These are phyloP conservation scores for Automeris io DNA, from an alignment of 2,888 invertebrate genomes.

Conservation along the genomic window DNA sequence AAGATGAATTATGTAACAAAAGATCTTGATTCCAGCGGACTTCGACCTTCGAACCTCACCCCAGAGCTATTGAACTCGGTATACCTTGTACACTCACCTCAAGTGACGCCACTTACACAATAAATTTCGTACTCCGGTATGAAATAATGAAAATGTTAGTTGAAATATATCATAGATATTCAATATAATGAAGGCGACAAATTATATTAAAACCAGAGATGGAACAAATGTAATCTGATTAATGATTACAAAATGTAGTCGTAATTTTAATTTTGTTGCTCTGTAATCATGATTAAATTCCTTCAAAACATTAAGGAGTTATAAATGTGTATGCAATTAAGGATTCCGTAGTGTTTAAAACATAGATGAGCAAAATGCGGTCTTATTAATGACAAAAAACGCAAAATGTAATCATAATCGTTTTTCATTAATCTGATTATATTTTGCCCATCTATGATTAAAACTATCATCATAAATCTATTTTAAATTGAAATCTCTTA, in stretches of 20 bases:
- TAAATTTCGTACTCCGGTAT: slow-evolving; percentile 28
- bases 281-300: neutral
- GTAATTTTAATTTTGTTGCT: neutral
- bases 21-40: slow-evolving; percentile 32
- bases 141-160: slow-evolving; percentile 13
- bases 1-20: slow-evolving; percentile 33
- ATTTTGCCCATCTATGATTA: too few species aligned
- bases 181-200: neutral
- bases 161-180: neutral
- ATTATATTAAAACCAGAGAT: neutral
- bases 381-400: too few species aligned
- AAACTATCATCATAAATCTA: too few species aligned
- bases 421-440: too few species aligned
- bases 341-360: too few species aligned
- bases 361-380: too few species aligned
- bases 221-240: neutral
- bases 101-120: slow-evolving; percentile 37
- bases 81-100: slow-evolving; percentile 44
- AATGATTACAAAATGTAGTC: neutral
- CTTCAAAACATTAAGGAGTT: too few species aligned
- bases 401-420: too few species aligned
- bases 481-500: too few species aligned
- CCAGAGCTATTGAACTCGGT: slow-evolving; percentile 42
- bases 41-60: slow-evolving; percentile 51
- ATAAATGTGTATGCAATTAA: too few species aligned